Evolutionary conservation across 2,888 invertebrate genomes (phyloP), one percentile per base, ranked within the genome.

Genomic region (Amphipyra berbera): DNA sequence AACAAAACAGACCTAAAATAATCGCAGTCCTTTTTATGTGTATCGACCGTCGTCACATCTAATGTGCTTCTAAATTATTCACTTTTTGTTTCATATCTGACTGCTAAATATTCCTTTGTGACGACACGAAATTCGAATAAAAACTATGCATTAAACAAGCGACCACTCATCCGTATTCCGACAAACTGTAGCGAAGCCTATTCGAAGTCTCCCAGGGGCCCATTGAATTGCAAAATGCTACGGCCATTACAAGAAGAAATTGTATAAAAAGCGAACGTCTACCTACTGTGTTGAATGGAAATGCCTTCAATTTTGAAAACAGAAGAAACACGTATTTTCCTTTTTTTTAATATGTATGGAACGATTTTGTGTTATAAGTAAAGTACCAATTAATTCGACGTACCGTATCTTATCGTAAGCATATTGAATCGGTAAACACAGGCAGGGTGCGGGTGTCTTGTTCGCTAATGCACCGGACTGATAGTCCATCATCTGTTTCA

Each of bases 181-280:
- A 64, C 59, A 61, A 73, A 82, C 82, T 83, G 84, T 74, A 84
- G 83, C 78, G 77, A 78, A 85, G 79, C 79, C 79, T 82, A 83
- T 82, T 78, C 76, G 66, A 65, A 82, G 61, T 82, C 81, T 76
- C 79, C 73, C 74, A 71, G 76, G 76, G 78, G 82, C 79, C 85
- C 81, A 90, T 90, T 90, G 90, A 90, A 90, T 90, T 90, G 89
- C 89, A 88, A 90, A 90, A 85, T 79, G 80, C 71, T 73, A 69
- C 67, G 80, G 68, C 79, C 77, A 83, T 85, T 86, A 84, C 86
- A 86, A 88, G 85, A 86, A 88, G 85, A 85, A 88, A 85, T 79
- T 76, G 81, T 76, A 82, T 83, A 88, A 84, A 88, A 88, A 89
- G 81, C 73, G 61, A 72, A 69, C 68, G 53, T 71, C 80, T 68